phyloP scores from a whole-genome alignment of 2,888 invertebrate species.

The Protula sp. region DNA sequence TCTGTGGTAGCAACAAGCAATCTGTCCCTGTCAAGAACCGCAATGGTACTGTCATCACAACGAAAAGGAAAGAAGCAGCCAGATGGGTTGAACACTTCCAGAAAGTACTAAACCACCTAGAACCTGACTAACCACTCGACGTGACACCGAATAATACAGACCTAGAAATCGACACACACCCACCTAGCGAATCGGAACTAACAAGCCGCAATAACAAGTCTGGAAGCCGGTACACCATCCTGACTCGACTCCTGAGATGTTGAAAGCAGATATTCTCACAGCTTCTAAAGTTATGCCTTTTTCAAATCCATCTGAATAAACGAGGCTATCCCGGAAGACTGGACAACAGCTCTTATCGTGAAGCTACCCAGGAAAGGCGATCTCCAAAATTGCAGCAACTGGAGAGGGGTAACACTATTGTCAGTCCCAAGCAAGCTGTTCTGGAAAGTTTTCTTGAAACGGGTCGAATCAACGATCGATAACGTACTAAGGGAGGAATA shows the following conservation, averaged over 20 bases:
- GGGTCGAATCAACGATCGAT: constrained; percentile 1
- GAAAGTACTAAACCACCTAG: no score
- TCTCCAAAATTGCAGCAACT: constrained; percentile 15
- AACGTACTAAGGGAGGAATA: constrained; percentile 10
- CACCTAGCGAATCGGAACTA: background rate
- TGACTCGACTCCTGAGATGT: background rate
- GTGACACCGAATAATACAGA: background rate
- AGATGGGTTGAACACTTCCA: no score
- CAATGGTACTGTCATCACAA: background rate
- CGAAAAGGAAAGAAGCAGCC: background rate
- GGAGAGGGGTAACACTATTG: constrained; percentile 17
- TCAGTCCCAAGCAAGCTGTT: constrained; percentile 15
- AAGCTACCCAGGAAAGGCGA: constrained; percentile 8
- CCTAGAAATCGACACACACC: constrained; percentile 1
- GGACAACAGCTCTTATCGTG: background rate
- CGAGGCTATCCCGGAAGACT: constrained; percentile 1
- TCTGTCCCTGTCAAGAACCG: background rate
- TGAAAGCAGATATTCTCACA: background rate
- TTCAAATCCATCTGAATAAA: constrained; percentile 1
- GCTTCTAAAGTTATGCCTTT: background rate
- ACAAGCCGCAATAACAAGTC: background rate
- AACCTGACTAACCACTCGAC: background rate
- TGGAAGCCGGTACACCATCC: background rate
- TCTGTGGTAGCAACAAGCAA: background rate
- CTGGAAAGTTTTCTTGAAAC: constrained; percentile 7